phyloP scores from a whole-genome alignment of 2,113 vertebrate genomes.

The Oreotrochilus melanogaster region DNA sequence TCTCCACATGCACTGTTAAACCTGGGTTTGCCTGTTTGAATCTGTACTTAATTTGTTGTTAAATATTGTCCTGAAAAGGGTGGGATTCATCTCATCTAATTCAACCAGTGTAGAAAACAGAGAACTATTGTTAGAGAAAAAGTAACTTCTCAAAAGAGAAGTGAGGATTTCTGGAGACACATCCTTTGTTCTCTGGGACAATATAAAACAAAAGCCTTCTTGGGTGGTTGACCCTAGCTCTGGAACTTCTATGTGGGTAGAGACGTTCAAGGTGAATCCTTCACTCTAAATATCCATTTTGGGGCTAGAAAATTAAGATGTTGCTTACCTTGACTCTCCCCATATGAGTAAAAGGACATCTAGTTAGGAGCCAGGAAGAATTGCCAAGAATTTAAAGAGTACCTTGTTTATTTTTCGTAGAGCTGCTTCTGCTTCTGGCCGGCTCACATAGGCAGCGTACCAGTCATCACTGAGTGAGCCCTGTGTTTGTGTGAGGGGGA shows the following conservation, averaged over 20 bases:
- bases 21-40: not conserved
- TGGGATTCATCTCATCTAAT: not conserved
- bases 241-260: not conserved
- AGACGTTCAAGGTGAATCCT: not conserved
- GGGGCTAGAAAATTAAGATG: not conserved
- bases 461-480: slow-evolving; percentile 79
- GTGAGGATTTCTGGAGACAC: not conserved
- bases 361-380: not conserved
- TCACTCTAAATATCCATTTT: not conserved
- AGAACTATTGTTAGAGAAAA: not conserved
- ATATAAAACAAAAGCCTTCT: not conserved
- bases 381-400: not conserved
- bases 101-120: not conserved
- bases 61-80: not conserved
- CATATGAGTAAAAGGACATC: not conserved
- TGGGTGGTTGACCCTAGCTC: not conserved
- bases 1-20: not conserved
- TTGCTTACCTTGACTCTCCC: not conserved
- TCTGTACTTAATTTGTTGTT: not conserved
- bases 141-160: not conserved
- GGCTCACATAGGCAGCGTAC: slow-evolving; percentile 87
- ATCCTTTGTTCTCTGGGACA: not conserved
- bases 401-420: slow-evolving; percentile 88
- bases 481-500: slow-evolving; percentile 9
- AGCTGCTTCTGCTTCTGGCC: slow-evolving; percentile 87